phyloP scores from a whole-genome alignment of 2,113 vertebrate species.

The Zingel zingel region DNA sequence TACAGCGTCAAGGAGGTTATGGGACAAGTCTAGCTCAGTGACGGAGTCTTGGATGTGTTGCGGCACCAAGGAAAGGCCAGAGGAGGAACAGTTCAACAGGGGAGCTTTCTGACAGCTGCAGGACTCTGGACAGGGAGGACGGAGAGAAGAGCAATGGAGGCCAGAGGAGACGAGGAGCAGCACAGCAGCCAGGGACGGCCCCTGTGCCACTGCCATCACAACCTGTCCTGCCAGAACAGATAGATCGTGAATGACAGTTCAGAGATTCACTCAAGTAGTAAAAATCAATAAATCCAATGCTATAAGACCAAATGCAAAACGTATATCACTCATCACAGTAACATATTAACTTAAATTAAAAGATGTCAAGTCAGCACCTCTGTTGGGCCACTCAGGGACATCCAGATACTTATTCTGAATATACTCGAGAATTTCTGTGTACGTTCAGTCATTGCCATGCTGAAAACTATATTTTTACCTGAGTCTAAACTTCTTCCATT shows the following conservation, averaged over 20 bases:
- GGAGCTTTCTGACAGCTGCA: constrained; percentile 71
- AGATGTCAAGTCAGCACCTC: not conserved
- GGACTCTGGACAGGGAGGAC: constrained; percentile 64
- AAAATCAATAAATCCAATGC: too few relatives aligned
- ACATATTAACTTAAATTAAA: too few relatives aligned
- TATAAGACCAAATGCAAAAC: too few relatives aligned
- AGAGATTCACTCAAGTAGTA: too few relatives aligned
- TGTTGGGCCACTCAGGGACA: not conserved
- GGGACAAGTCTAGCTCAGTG: constrained; percentile 79
- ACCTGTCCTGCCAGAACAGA: constrained; percentile 44
- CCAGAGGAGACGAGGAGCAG: constrained; percentile 65
- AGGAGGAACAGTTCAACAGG: constrained; percentile 81
- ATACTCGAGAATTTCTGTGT: too few relatives aligned
- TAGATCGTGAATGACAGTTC: not conserved
- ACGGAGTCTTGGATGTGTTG: constrained; percentile 59
- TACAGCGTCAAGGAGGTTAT: constrained; percentile 73
- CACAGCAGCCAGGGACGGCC: constrained; percentile 48
- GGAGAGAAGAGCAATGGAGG: constrained; percentile 45
- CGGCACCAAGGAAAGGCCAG: constrained; percentile 66
- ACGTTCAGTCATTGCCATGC: too few relatives aligned
- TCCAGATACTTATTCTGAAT: not conserved
- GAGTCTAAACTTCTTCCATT: not conserved
- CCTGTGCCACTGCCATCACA: constrained; percentile 68
- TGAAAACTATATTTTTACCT: too few relatives aligned
- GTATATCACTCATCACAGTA: too few relatives aligned